Evolutionary conservation across 2,113 vertebrate species (phyloP).

Genomic region (Phycodurus eques): DNA sequence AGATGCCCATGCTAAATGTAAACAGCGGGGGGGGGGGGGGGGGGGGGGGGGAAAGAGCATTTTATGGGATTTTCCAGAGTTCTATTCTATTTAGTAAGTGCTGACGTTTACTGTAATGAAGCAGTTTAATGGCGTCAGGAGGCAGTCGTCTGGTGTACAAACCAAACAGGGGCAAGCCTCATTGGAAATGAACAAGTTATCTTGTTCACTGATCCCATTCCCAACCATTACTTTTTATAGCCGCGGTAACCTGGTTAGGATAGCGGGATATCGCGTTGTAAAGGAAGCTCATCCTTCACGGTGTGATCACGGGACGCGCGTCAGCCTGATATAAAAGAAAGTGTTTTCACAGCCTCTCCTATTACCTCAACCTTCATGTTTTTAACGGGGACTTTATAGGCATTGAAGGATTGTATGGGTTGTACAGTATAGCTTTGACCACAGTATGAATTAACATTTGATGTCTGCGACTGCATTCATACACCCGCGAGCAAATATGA

Average conservation of each 20-base stretch:
- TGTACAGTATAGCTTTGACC: neutral
- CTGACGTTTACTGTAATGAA: conserved; percentile 35
- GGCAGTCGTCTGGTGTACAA: conserved; percentile 56
- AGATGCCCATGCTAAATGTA: conserved; percentile 9
- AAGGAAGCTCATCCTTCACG: conserved; percentile 49
- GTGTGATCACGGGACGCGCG: conserved; percentile 27
- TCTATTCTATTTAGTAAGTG: conserved; percentile 32
- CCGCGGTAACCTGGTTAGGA: conserved; percentile 53
- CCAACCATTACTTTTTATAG: conserved; percentile 65
- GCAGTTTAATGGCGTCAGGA: conserved; percentile 31
- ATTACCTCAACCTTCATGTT: conserved; percentile 4
- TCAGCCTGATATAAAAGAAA: neutral
- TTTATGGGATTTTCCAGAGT: conserved; percentile 3
- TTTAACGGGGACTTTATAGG: neutral
- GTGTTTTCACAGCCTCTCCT: conserved; percentile 1
- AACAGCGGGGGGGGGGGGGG: neutral
- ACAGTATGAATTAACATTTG: neutral
- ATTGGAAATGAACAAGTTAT: conserved; percentile 69
- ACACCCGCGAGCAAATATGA: too few species aligned
- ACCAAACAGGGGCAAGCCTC: conserved; percentile 49
- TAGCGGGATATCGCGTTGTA: conserved; percentile 30
- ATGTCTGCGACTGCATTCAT: neutral
- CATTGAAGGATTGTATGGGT: neutral
- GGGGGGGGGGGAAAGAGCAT: neutral
- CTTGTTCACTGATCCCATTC: conserved; percentile 72